Evolutionary conservation across 2,113 vertebrate species (phyloP).

Genomic region (Ammodytes marinus): DNA sequence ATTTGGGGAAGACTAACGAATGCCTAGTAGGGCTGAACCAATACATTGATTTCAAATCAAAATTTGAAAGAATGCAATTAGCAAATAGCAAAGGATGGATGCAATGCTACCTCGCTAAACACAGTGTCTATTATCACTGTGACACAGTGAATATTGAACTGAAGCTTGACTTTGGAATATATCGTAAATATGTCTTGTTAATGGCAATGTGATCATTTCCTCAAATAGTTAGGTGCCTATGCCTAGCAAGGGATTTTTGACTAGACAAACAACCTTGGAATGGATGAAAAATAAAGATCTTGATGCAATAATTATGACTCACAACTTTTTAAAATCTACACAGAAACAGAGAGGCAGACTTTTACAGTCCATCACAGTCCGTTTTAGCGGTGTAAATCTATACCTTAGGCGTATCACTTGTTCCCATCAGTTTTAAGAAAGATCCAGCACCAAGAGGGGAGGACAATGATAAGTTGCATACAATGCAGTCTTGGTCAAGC

Average conservation of each 20-base stretch:
- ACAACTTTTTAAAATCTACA: not conserved
- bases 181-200: too few relatives aligned
- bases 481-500: conserved; percentile 36
- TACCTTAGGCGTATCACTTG: conserved; percentile 27
- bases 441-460: conserved; percentile 34
- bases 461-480: conserved; percentile 60
- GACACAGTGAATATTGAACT: too few relatives aligned
- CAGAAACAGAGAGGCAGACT: not conserved
- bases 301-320: conserved; percentile 8
- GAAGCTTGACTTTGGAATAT: too few relatives aligned
- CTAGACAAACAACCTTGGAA: not conserved
- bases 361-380: conserved; percentile 4
- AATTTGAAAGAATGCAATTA: too few relatives aligned
- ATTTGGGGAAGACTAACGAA: not conserved
- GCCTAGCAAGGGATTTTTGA: not conserved
- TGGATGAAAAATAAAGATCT: not conserved
- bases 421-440: conserved; percentile 49
- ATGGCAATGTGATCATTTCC: too few relatives aligned
- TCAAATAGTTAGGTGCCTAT: too few relatives aligned
- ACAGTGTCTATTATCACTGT: too few relatives aligned
- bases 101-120: too few relatives aligned
- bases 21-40: too few relatives aligned
- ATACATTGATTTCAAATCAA: too few relatives aligned
- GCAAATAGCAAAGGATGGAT: too few relatives aligned
- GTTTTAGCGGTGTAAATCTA: conserved; percentile 28